Base-by-base conservation (phyloP, 2,888 invertebrate genomes). In the Chloroclystis v-ata region DNA sequence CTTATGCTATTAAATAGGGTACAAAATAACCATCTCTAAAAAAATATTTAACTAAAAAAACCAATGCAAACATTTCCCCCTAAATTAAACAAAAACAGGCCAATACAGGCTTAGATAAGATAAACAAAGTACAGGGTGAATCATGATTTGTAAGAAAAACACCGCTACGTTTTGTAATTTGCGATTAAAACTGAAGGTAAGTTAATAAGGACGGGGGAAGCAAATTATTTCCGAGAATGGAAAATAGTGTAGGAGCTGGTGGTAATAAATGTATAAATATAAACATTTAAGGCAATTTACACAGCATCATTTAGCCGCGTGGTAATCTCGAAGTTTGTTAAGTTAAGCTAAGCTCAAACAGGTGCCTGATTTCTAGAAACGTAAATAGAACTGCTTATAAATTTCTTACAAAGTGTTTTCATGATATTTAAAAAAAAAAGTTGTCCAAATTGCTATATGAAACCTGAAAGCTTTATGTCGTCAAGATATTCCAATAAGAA, bases 91-190 rank as follows among this genome's bases (percentile, higher is more conserved):
- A 33, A 42, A 33, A 42, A 33, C 33, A 42, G 10, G 6, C 11
- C 28, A 28, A 28, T 33, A 42, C 26, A 26, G 42, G 29, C 16
- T 28, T 33, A 16, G 9, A 25, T 32, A 33, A 42, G 11, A 25
- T 42, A 38, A 38, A 28, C 38, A 38, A 5, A 10, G 26, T 33
- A 33, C 42, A 28, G 42, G 33, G 11, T 9, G 33, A 10, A 35
- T 35, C 24, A 43, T 43, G 37, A 29, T 37, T 37, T 29, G 24
- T 13, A 37, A 8, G 35, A 16, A 37, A 37, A 43, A 37, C 37
- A 43, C 35, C 12, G 43, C 12, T n/a, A 12, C 41, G 25, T 20
- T 30, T 33, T 43, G 28, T 38, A 47, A 46, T 49, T 46, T 48
- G 43, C 28, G 38, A 37, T 30, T 43, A 29, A 49, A 52, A 40